phyloP scores from a whole-genome alignment of 2,888 invertebrate genomes.

The Acanthoscelides obtectus region DNA sequence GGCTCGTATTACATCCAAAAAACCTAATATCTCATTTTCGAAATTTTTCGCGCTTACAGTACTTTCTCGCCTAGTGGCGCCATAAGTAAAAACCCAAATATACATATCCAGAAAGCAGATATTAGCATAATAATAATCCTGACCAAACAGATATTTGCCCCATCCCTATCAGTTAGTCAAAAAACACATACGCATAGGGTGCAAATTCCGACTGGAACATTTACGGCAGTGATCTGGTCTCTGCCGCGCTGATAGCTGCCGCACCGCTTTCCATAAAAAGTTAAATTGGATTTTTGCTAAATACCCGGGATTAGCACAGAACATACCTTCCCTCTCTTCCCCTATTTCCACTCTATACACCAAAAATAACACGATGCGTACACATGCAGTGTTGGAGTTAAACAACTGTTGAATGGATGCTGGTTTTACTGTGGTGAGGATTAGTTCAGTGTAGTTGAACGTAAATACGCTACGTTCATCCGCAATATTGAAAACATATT shows the following conservation, averaged over 20 bases:
- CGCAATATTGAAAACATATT: background rate
- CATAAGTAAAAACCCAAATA: no score
- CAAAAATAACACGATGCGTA: background rate
- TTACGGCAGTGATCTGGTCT: background rate
- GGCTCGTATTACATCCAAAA: no score
- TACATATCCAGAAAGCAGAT: no score
- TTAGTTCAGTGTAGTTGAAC: background rate
- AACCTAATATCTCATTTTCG: no score
- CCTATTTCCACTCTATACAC: background rate
- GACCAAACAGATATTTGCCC: no score
- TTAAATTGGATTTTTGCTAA: background rate
- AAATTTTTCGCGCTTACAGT: no score
- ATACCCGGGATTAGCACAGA: background rate
- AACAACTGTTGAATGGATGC: background rate
- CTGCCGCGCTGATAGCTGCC: no score
- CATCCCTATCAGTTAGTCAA: background rate
- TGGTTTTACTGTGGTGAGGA: background rate
- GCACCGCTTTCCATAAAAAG: background rate
- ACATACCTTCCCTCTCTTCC: background rate
- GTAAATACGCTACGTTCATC: background rate
- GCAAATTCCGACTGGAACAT: background rate
- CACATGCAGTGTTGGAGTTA: background rate
- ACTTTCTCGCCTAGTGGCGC: no score
- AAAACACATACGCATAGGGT: background rate
- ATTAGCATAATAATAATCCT: no score